Percentiles rank a stretch among this genome's conserved stretches.
phyloP scores from a whole-genome alignment of 2,113 vertebrate species.

The Xenopus laevis region DNA sequence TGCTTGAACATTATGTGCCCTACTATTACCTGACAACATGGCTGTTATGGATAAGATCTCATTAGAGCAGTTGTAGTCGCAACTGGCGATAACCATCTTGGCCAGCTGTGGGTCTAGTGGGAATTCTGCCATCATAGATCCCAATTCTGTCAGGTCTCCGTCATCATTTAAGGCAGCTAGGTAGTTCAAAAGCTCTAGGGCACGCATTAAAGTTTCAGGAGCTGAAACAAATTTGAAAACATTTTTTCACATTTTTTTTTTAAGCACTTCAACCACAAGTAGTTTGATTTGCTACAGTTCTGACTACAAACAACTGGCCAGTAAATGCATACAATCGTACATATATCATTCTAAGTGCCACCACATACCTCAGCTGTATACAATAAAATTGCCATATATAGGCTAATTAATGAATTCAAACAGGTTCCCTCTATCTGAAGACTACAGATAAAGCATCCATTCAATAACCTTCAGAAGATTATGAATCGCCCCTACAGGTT shows the following conservation, averaged over 20 bases:
- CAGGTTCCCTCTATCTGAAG: too few relatives aligned
- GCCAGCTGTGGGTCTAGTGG: constrained; percentile 92
- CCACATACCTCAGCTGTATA: too few relatives aligned
- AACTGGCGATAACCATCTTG: constrained; percentile 98
- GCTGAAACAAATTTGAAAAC: constrained; percentile 63
- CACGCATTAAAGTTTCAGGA: constrained; percentile 96
- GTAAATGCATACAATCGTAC: too few relatives aligned
- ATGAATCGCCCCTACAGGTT: too few relatives aligned
- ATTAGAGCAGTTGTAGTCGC: constrained; percentile 97
- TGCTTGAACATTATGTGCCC: constrained; percentile 57
- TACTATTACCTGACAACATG: constrained; percentile 97
- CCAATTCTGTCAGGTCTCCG: constrained; percentile 92
- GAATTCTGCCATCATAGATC: constrained; percentile 99
- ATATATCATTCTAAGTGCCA: too few relatives aligned
- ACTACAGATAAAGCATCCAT: too few relatives aligned
- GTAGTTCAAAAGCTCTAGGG: constrained; percentile 93
- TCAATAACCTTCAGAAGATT: too few relatives aligned
- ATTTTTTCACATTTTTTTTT: neutral
- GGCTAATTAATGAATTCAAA: too few relatives aligned
- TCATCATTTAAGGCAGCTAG: constrained; percentile 93
- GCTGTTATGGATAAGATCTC: constrained; percentile 97
- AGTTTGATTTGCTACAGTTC: too few relatives aligned
- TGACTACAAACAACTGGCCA: too few relatives aligned
- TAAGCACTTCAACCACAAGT: too few relatives aligned
- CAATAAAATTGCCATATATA: too few relatives aligned